These are phyloP conservation scores for Poecilia gillii DNA, from an alignment of 2,797 vertebrate species.

Conservation along the genomic window DNA sequence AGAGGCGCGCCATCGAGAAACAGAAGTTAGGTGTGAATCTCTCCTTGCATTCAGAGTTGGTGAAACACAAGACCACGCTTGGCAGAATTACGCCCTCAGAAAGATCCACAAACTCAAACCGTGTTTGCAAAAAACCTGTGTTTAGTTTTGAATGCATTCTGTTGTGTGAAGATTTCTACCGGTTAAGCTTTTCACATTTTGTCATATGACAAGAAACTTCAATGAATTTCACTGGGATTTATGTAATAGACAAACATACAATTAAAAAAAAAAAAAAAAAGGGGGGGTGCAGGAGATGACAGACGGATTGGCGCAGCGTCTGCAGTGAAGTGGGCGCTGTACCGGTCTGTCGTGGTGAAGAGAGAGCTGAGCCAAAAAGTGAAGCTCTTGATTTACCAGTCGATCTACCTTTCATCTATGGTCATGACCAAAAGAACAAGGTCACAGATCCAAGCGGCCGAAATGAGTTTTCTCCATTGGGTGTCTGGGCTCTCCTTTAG, in stretches of 20 bases:
- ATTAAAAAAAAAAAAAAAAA: no score
- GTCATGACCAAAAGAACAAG: no score
- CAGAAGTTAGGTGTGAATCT: constrained; percentile 34
- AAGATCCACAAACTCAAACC: constrained; percentile 3
- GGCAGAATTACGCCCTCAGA: not conserved
- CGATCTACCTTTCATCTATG: no score
- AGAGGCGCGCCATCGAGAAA: not conserved
- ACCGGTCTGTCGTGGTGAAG: no score
- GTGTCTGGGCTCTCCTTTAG: no score
- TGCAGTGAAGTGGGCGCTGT: no score
- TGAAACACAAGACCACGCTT: constrained; percentile 5
- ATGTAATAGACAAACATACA: not conserved
- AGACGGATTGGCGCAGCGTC: no score
- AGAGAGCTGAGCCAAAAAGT: no score
- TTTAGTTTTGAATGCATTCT: not conserved
- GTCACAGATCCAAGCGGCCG: no score
- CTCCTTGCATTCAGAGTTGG: not conserved
- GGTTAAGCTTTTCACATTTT: not conserved
- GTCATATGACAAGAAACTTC: not conserved
- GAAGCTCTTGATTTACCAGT: no score
- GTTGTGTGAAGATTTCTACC: not conserved
- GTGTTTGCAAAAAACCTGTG: not conserved
- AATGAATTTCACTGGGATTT: not conserved
- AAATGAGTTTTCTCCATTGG: no score
- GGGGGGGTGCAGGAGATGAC: no score